phyloP scores from a whole-genome alignment of 1,140 invertebrate genomes.

The Drosophila fuyamai region DNA sequence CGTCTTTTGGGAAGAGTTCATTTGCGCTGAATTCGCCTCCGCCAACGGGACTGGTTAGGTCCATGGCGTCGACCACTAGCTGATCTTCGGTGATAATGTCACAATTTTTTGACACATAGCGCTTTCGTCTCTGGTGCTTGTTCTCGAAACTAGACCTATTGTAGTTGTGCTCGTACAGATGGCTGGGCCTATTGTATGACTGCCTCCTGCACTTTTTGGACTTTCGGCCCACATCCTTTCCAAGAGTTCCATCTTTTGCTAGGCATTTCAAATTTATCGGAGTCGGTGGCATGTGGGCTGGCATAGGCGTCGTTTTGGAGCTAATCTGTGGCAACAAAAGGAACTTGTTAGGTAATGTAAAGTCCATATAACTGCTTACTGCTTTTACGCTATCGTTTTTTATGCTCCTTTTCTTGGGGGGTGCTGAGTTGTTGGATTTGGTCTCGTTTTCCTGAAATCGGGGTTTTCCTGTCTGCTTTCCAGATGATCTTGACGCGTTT shows the following conservation, averaged over 20 bases:
- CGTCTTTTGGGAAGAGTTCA: background rate
- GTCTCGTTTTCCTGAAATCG: no score
- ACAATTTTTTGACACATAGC: background rate
- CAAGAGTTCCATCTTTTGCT: background rate
- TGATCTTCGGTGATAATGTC: slow-evolving; percentile 3
- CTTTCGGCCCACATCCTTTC: background rate
- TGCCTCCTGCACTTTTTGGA: no score
- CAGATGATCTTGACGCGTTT: background rate
- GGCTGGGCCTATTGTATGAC: no score
- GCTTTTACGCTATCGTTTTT: slow-evolving; percentile 13
- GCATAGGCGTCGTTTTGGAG: background rate
- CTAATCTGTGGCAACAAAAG: slow-evolving; percentile 62
- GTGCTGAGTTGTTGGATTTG: no score
- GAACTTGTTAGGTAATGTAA: slow-evolving; percentile 40
- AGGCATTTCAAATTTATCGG: slow-evolving; percentile 30
- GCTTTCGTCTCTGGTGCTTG: background rate
- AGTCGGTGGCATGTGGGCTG: slow-evolving; percentile 13
- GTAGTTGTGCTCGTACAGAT: background rate
- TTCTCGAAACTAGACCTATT: background rate
- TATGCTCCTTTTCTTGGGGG: background rate
- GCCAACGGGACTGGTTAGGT: background rate
- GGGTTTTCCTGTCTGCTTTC: background rate
- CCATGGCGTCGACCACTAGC: slow-evolving; percentile 9
- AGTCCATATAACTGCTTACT: slow-evolving; percentile 28
- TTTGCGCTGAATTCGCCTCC: background rate